Base-by-base conservation (phyloP, 1,140 invertebrate genomes). In the Geopemphigus sp. region DNA sequence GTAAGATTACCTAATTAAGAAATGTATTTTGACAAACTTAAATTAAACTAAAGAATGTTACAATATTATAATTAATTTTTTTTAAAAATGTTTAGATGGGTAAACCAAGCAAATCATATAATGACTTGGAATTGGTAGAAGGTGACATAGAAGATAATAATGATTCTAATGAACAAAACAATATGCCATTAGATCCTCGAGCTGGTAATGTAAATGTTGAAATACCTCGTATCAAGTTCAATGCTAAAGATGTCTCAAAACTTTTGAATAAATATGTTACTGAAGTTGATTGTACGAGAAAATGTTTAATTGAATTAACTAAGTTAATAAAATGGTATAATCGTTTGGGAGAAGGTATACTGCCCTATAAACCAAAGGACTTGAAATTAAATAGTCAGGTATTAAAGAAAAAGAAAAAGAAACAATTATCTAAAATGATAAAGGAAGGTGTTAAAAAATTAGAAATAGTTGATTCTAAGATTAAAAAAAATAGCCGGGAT, bases 171-270 rank as follows among this genome's bases (percentile, higher is more conserved):
- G 82, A 83, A 66, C 76, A 81, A 81, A 81, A 84, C 83, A 82
- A 84, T 63, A 85, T 84, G 82, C 82, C 85, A 2, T 84, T 93
- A 45, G 94, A 95, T 88, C 93, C 93, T 26, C 87, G 94, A 74
- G 93, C 93, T 39, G 94, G 93, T 14, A 87, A 87, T 82, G 91
- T 95, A 1, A 87, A 93, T 85, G 92, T 93, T 1, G 86, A 88
- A 64, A 87, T 95, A 81, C 88, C 90, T 0, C 90, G 91, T 83
- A 85, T 95, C 61, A 87, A 88, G 32, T 89, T 94, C 45, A 87
- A 92, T 83, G 85, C 89, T 1, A 82, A 84, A 54, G 81, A 85
- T 78, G 84, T 93, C 19, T 85, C 45, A 47, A 57, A 78, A 3
- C 8, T 78, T 24, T 78, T 78, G 17, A 57, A 78, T 26, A 78